These are phyloP conservation scores for Rhynchopsitta pachyrhyncha DNA, from an alignment of 2,113 vertebrate genomes.

Conservation along the genomic window DNA sequence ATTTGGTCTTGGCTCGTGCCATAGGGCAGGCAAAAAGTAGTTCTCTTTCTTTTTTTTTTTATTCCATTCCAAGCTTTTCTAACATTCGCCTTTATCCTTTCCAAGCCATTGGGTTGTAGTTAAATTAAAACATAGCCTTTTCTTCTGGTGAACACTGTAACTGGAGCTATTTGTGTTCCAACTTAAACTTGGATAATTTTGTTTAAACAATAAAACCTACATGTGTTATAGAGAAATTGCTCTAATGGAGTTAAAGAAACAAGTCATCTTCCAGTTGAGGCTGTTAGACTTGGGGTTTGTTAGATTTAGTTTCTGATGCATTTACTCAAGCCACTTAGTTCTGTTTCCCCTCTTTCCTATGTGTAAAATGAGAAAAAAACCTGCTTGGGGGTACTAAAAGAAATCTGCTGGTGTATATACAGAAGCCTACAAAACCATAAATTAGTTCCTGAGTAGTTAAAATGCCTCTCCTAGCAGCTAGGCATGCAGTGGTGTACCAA, in stretches of 20 bases:
- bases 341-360: not conserved
- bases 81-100: not conserved
- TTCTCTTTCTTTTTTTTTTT: not conserved
- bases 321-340: not conserved
- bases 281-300: not conserved
- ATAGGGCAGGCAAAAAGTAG: not conserved
- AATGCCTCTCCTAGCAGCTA: not conserved
- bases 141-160: not conserved
- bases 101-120: not conserved
- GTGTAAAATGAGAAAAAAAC: not conserved
- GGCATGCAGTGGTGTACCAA: not conserved
- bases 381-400: not conserved
- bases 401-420: not conserved
- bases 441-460: not conserved
- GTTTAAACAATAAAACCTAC: not conserved
- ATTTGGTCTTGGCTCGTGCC: not conserved
- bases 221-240: not conserved
- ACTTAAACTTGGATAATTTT: constrained; percentile 8
- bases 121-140: not conserved
- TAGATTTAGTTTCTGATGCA: not conserved
- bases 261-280: not conserved
- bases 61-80: not conserved
- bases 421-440: not conserved
- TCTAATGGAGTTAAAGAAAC: not conserved
- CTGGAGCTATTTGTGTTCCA: not conserved